phyloP scores from a whole-genome alignment of 2,113 vertebrate genomes.

The Trematomus loennbergii region DNA sequence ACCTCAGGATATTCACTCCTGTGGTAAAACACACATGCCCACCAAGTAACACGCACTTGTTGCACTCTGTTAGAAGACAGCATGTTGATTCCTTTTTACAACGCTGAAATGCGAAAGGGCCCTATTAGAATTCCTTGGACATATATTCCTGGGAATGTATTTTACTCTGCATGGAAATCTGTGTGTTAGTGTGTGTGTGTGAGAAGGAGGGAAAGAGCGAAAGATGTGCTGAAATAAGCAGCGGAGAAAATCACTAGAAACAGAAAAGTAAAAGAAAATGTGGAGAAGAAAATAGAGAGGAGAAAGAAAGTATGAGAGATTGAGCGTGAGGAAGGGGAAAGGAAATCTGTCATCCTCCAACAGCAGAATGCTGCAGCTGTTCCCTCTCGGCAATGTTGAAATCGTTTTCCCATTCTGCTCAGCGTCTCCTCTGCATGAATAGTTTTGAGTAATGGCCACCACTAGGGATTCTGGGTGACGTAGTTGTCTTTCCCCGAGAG shows the following conservation, averaged over 20 bases:
- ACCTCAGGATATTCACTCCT: constrained; percentile 13
- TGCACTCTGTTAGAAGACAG: constrained; percentile 8
- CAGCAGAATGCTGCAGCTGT: constrained; percentile 71
- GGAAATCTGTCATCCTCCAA: constrained; percentile 59
- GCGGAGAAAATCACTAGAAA: background rate
- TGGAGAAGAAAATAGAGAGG: constrained; percentile 6
- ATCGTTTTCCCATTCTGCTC: constrained; percentile 61
- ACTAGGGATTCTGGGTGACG: constrained; percentile 74
- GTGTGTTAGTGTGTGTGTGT: constrained; percentile 12
- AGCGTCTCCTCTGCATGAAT: constrained; percentile 39
- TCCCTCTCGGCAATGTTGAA: constrained; percentile 68
- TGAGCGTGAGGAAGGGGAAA: constrained; percentile 20
- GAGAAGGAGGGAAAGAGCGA: background rate
- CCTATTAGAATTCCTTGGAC: constrained; percentile 48
- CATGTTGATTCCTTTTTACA: constrained; percentile 14
- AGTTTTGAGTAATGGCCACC: constrained; percentile 70
- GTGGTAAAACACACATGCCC: constrained; percentile 15
- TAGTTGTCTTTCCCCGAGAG: constrained; percentile 56
- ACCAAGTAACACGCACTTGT: constrained; percentile 1
- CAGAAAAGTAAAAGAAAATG: constrained; percentile 11
- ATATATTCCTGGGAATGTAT: constrained; percentile 59
- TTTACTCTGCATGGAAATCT: constrained; percentile 20
- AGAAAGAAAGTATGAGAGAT: background rate
- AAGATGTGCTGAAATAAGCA: constrained; percentile 4
- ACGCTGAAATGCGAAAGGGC: constrained; percentile 33